phyloP scores from a whole-genome alignment of 2,113 vertebrate species.

The Manacus vitellinus region DNA sequence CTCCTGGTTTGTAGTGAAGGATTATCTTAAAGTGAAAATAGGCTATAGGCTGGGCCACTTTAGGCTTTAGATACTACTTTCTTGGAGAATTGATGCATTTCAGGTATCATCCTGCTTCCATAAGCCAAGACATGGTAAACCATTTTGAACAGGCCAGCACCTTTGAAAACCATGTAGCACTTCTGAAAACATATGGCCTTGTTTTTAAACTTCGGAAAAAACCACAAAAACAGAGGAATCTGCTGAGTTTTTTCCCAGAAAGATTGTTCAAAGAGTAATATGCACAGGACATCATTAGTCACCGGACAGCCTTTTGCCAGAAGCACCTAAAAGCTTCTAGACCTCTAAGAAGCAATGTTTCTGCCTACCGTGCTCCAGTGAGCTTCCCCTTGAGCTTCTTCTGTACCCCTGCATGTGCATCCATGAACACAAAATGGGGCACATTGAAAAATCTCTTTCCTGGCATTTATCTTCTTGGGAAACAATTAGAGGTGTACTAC shows the following conservation, averaged over 20 bases:
- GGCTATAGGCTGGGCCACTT: background rate
- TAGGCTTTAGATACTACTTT: background rate
- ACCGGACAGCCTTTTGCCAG: background rate
- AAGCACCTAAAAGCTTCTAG: background rate
- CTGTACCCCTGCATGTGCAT: background rate
- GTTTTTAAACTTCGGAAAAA: background rate
- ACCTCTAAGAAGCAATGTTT: background rate
- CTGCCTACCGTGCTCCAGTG: background rate
- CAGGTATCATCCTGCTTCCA: background rate
- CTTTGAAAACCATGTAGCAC: background rate
- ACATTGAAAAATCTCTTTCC: background rate
- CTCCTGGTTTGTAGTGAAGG: background rate
- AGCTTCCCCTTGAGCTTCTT: background rate
- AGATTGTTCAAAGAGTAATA: background rate
- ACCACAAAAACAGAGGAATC: accelerated
- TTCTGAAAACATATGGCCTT: background rate
- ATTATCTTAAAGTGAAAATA: background rate
- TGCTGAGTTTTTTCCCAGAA: background rate
- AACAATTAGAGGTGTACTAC: background rate
- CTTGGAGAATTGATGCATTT: background rate
- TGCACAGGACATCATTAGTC: background rate
- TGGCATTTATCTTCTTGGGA: background rate
- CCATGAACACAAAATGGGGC: background rate
- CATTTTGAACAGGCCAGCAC: background rate
- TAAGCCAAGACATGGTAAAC: background rate